phyloP scores from a whole-genome alignment of 2,797 vertebrate species.

The Melanotaenia boesemani region DNA sequence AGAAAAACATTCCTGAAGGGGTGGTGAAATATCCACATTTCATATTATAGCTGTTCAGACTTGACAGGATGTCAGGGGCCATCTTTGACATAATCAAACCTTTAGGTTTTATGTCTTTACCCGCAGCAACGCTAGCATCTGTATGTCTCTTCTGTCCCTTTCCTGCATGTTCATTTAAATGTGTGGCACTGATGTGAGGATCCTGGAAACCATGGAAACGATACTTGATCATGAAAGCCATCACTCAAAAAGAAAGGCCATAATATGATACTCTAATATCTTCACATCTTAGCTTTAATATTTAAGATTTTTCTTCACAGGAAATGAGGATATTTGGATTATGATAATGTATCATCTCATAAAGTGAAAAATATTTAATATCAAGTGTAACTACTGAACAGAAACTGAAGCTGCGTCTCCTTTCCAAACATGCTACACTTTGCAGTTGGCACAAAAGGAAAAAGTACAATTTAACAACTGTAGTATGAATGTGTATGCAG shows the following conservation, averaged over 20 bases:
- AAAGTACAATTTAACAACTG: neutral
- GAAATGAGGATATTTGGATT: constrained; percentile 50
- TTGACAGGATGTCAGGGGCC: neutral
- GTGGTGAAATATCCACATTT: constrained; percentile 49
- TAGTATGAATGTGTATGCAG: neutral
- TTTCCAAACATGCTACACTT: neutral
- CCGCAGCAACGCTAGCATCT: neutral
- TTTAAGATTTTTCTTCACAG: constrained; percentile 33
- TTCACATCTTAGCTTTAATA: constrained; percentile 27
- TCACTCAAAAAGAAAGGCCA: constrained; percentile 22
- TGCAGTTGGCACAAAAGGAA: neutral
- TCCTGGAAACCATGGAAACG: constrained; percentile 30
- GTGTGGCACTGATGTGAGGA: neutral
- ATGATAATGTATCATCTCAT: constrained; percentile 20
- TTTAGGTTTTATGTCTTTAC: neutral
- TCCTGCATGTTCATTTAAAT: constrained; percentile 5
- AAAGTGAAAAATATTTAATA: constrained; percentile 28
- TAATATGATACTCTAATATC: constrained; percentile 17
- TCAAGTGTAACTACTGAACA: neutral
- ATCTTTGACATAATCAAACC: constrained; percentile 10
- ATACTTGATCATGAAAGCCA: constrained; percentile 31
- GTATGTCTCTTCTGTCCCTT: constrained; percentile 1
- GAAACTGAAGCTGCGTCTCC: neutral
- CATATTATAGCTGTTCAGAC: constrained; percentile 29
- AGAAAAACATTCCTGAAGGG: constrained; percentile 39